These are phyloP conservation scores for Poecile atricapillus DNA, from an alignment of 2,113 vertebrate species.

Conservation along the genomic window DNA sequence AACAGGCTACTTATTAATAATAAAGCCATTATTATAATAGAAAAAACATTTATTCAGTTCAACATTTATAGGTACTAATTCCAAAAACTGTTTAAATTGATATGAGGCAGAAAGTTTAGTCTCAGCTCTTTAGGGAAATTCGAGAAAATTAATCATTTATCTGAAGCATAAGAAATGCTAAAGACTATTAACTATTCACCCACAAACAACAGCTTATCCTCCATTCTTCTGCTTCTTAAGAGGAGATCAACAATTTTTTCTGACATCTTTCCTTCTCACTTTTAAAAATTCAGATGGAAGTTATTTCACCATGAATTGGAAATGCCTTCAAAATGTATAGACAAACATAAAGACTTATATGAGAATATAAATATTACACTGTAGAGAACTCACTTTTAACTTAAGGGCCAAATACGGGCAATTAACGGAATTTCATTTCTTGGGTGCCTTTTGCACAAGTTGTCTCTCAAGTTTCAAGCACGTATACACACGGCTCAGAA, in stretches of 20 bases:
- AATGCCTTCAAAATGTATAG: neutral
- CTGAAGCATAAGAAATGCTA: constrained; percentile 6
- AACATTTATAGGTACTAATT: constrained; percentile 42
- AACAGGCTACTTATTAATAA: constrained; percentile 60
- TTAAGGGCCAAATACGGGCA: neutral
- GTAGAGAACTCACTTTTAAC: neutral
- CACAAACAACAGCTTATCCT: constrained; percentile 4
- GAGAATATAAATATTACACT: neutral
- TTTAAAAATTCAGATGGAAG: neutral
- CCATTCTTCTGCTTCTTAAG: neutral
- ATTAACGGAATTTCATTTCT: neutral
- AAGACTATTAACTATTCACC: constrained; percentile 15
- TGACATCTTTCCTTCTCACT: neutral
- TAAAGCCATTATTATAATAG: constrained; percentile 44
- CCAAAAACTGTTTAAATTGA: constrained; percentile 34
- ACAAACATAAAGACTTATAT: neutral
- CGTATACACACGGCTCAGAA: neutral
- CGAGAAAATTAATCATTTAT: constrained; percentile 39
- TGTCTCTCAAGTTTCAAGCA: neutral
- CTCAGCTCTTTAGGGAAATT: constrained; percentile 22
- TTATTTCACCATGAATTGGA: neutral
- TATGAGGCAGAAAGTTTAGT: constrained; percentile 26
- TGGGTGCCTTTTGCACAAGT: neutral
- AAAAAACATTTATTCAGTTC: constrained; percentile 31
- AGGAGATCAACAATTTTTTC: neutral